A percentile compares a stretch with the other conserved stretches of the same genome.
phyloP scores from a whole-genome alignment of 2,113 vertebrate genomes.

The Saimiri boliviensis region DNA sequence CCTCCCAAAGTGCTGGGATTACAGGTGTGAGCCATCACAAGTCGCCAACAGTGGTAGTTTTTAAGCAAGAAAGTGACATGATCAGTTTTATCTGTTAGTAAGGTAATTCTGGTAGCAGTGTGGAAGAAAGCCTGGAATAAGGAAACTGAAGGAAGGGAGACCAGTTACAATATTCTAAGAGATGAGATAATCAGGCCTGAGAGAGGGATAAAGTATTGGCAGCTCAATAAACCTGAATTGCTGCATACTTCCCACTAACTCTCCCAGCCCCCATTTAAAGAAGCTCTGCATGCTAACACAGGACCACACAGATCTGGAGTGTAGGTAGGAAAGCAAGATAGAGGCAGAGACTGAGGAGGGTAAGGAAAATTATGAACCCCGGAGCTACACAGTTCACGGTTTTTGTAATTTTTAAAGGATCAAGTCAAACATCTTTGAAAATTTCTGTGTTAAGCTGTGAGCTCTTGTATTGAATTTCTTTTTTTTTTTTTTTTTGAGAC shows the following conservation, averaged over 20 bases:
- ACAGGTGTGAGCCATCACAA: too few species aligned
- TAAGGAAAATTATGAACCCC: slow-evolving; percentile 83
- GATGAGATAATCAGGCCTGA: not conserved
- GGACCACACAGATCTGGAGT: slow-evolving; percentile 77
- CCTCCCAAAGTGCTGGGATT: too few species aligned
- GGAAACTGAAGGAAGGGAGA: slow-evolving; percentile 1
- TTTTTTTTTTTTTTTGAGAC: too few species aligned
- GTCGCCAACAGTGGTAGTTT: not conserved
- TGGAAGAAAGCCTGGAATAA: not conserved
- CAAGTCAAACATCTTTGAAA: slow-evolving; percentile 85
- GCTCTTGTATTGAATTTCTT: slow-evolving; percentile 85
- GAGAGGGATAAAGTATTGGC: not conserved
- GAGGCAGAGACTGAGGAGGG: slow-evolving; percentile 62
- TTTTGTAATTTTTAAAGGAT: slow-evolving; percentile 85
- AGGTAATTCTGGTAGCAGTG: not conserved
- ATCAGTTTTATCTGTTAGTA: slow-evolving; percentile 45
- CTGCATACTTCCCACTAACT: slow-evolving; percentile 61
- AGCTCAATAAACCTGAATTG: not conserved
- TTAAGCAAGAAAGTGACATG: slow-evolving; percentile 30
- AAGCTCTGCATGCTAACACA: slow-evolving; percentile 72
- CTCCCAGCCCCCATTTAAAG: slow-evolving; percentile 56
- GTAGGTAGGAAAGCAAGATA: slow-evolving; percentile 16
- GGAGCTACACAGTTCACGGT: slow-evolving; percentile 83
- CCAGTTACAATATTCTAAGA: slow-evolving; percentile 25
- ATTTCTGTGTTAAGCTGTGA: slow-evolving; percentile 86